Evolutionary conservation across 2,888 invertebrate species (phyloP), one percentile per base, ranked within the genome.

Genomic region (Pegoplata infirma): DNA sequence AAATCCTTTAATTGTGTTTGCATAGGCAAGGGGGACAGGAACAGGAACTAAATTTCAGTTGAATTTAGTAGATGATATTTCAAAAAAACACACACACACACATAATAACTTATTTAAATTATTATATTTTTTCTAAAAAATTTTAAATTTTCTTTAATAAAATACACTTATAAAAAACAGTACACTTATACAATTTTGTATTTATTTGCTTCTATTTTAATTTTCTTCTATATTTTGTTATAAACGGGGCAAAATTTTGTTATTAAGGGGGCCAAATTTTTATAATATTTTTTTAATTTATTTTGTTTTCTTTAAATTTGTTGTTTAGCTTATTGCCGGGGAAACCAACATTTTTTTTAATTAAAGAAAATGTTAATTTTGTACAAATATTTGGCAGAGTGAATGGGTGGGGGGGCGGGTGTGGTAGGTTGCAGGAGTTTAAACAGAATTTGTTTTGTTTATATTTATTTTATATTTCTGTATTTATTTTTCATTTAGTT

Each of bases 331-430:
- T 28, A 25, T 47, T 47, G 47, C 16, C 25, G 14, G 49, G 61
- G 47, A 63, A 63, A 47, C 61, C 47, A 47, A n/a, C 12, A 12
- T 40, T 40, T n/a, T n/a, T n/a, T n/a, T n/a, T 40, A 40, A 40
- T 40, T 40, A 4, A n/a, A n/a, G n/a, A 40, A n/a, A 1, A 36
- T 40, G 12, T 40, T 40, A 12, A n/a, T 3, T 40, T 12, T 32
- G 5, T 32, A 40, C 5, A 40, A 40, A 40, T 10, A 7, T 10
- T 32, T 12, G 36, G 36, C 12, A n/a, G n/a, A 12, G 36, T 1
- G 36, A 6, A 25, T 25, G 25, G 25, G 25, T 3, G n/a, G n/a
- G n/a, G n/a, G n/a, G n/a, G n/a, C n/a, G n/a, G n/a, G n/a, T n/a
- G n/a, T n/a, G n/a, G n/a, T n/a, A n/a, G n/a, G n/a, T n/a, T n/a